These are phyloP conservation scores for Myotis daubentonii DNA, from an alignment of 2,797 vertebrate genomes.

Conservation along the genomic window DNA sequence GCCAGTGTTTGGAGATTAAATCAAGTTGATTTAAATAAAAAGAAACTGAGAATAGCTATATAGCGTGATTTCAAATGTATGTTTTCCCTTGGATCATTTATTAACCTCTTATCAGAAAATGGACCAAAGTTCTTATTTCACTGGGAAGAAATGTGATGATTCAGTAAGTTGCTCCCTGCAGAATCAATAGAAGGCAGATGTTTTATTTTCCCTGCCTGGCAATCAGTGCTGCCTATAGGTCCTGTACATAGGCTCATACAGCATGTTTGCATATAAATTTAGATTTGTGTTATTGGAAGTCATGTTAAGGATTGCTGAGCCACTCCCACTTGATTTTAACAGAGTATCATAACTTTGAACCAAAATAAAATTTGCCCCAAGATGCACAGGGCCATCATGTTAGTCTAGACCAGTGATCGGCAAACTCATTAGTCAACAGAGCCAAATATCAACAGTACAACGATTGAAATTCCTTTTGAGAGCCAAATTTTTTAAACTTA, in stretches of 20 bases:
- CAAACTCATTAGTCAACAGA: no score
- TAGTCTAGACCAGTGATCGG: conserved; percentile 5
- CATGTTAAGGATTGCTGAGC: conserved; percentile 79
- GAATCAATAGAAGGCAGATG: conserved; percentile 85
- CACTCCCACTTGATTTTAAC: conserved; percentile 79
- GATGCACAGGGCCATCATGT: conserved; percentile 66
- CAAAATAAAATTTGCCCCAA: conserved; percentile 82
- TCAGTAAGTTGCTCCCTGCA: conserved; percentile 76
- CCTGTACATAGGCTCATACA: not conserved
- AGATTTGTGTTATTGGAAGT: conserved; percentile 81
- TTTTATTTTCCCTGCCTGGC: conserved; percentile 47
- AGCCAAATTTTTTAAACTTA: no score
- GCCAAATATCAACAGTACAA: no score
- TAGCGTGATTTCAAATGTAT: conserved; percentile 52
- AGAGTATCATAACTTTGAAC: conserved; percentile 77
- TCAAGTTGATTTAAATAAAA: conserved; percentile 67
- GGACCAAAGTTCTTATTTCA: conserved; percentile 82
- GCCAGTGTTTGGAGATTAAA: conserved; percentile 3
- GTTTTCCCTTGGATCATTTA: conserved; percentile 73
- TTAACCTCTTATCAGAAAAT: conserved; percentile 81
- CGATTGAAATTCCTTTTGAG: no score
- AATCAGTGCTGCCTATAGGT: conserved; percentile 71
- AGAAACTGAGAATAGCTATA: conserved; percentile 33
- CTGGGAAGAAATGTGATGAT: conserved; percentile 82
- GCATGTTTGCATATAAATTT: conserved; percentile 56